A percentile compares a stretch with the other conserved stretches of the same genome.
Conservation (phyloP, 2,113 vertebrate species). For the Oryzias woworae region DNA sequence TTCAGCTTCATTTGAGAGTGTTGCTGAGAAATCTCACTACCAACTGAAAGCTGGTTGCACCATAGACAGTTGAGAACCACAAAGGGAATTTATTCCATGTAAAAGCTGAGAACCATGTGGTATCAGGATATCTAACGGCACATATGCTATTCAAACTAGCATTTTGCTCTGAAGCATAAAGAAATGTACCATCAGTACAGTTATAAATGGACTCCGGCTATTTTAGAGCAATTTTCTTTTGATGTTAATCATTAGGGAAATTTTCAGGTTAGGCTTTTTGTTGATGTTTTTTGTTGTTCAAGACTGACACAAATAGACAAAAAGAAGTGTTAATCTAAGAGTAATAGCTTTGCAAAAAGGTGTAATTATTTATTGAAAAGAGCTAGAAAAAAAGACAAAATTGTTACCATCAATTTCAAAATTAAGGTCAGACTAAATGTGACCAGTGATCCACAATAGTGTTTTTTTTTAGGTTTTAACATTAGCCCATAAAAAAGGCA, state of each 20-base stretch:
- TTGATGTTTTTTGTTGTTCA: constrained; percentile 1
- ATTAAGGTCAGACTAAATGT: constrained; percentile 4
- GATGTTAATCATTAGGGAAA: constrained; percentile 33
- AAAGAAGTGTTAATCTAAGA: neutral
- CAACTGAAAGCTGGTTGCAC: too few species aligned
- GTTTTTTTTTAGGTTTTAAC: neutral
- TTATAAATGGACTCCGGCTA: constrained; percentile 26
- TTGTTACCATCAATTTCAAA: neutral
- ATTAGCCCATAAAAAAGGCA: neutral
- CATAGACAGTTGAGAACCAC: too few species aligned
- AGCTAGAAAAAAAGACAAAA: constrained; percentile 25
- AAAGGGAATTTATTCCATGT: neutral
- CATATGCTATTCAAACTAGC: constrained; percentile 1
- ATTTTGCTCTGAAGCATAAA: constrained; percentile 2
- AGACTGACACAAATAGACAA: constrained; percentile 15
- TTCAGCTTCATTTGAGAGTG: too few species aligned
- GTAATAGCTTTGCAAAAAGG: constrained; percentile 42
- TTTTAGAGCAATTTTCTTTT: constrained; percentile 47
- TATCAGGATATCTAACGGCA: constrained; percentile 2
- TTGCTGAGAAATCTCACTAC: too few species aligned
- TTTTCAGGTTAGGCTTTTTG: constrained; percentile 16
- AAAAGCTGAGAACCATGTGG: neutral
- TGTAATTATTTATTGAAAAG: constrained; percentile 29
- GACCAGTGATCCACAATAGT: neutral
- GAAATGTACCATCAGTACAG: neutral